Evolutionary conservation across 2,888 invertebrate species (phyloP), one percentile per base, ranked within the genome.

Genomic region (Oxycera nigricornis): DNA sequence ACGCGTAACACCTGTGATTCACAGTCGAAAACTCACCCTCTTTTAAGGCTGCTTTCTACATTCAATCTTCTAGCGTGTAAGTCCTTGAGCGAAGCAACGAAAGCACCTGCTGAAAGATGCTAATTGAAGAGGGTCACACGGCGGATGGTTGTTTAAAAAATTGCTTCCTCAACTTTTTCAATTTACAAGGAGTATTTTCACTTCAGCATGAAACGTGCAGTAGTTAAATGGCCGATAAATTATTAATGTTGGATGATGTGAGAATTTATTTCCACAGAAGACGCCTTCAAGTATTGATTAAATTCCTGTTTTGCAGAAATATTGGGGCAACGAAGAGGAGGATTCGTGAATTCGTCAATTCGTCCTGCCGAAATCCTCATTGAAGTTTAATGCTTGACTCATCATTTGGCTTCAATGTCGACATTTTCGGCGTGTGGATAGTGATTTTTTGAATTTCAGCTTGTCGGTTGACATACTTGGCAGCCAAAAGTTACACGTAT

Each of bases 171-270:
- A 35, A 35, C 11, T 35, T 35, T 35, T 11, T 6, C 35, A 70
- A 70, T 70, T 70, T 70, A 70, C 70, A 70, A 28, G 22, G n/a
- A 68, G 68, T 17, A 31, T 17, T 70, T 52, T 30, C 52, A 52
- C 52, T 52, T 55, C 20, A 14, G 52, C 70, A 70, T 70, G 55
- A 22, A 52, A 52, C 70, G 70, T 70, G 70, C 30, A 52, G 70
- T 70, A 70, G 70, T 70, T 70, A 70, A 70, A 70, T 55, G 70
- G 52, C 55, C 52, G 70, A 70, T 70, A 52, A 70, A 70, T 70
- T 70, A 70, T 70, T 70, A 70, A 70, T 35, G 52, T 35, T 35
- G 35, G 31, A 52, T 52, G 70, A 70, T 52, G 52, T 52, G 70
- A 52, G 22, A 52, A 52, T 52, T 70, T 70, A 70, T 70, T 70